Conservation (phyloP, 2,113 vertebrate species). For the Ptilonorhynchus violaceus region DNA sequence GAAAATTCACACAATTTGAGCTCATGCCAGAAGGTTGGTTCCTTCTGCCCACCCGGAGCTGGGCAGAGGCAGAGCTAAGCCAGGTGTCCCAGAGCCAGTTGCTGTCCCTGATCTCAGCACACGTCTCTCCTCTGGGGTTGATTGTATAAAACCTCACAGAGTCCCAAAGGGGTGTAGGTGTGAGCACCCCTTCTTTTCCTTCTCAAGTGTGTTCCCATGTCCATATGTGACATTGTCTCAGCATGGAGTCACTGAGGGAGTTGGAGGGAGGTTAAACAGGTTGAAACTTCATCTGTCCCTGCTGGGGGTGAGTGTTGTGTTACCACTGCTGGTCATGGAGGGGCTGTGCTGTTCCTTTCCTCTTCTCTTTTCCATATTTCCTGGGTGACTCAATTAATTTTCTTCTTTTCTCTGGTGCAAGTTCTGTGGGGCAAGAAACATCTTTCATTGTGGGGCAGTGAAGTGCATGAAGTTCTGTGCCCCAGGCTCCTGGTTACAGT, state of each 20-base stretch:
- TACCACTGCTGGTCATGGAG: fast-evolving
- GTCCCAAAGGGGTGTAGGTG: background rate
- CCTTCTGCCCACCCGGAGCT: background rate
- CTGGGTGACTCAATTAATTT: background rate
- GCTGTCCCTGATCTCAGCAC: background rate
- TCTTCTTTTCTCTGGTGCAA: background rate
- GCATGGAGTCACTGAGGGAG: background rate
- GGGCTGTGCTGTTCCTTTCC: background rate
- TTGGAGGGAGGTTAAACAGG: background rate
- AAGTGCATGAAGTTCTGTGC: background rate
- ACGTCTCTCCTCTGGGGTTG: background rate
- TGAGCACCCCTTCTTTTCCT: background rate
- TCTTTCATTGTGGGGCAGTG: background rate
- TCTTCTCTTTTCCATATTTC: background rate
- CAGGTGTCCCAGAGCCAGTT: background rate
- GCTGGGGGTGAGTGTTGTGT: too few relatives aligned
- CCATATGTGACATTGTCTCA: fast-evolving
- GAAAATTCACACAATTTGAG: background rate
- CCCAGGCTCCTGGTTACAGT: background rate
- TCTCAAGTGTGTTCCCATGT: background rate
- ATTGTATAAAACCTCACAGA: background rate
- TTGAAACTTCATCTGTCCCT: background rate
- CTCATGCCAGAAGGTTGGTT: background rate
- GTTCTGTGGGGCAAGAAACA: background rate
- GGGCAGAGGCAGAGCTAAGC: background rate